Base-by-base conservation (phyloP, 2,888 invertebrate genomes). In the Eudemis profundana region DNA sequence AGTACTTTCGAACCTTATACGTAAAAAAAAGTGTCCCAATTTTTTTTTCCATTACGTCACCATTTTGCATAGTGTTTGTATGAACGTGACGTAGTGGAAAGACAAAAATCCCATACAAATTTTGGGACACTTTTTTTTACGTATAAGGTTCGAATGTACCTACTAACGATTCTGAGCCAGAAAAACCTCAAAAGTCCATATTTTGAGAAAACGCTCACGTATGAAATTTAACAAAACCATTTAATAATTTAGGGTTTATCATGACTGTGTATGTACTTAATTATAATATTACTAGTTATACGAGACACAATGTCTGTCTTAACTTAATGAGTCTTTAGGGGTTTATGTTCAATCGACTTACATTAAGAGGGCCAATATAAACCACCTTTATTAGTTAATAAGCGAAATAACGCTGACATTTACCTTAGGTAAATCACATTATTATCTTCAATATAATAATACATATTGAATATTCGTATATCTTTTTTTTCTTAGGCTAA, bases 371-470 rank as follows among this genome's bases (percentile, higher is more conserved):
- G 44, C 51, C 44, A 15, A 51, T 33, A 59, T 44, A 51, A 64
- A 65, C 51, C 65, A 75, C 74, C 72, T 79, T 83, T 79, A 83
- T 67, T 77, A 76, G 61, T 72, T 79, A 75, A 80, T 83, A 77
- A 81, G 74, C 67, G 61, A 60, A 68, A 71, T 76, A 74, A 83
- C 71, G 74, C 56, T 66, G 65, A 54, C 59, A 69, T 68, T 76
- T 73, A 77, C 66, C 67, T 67, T 19, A 49, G 19, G 3, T 21
- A 36, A 21, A 59, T 21, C n/a, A 21, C 40, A 27, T 46, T 65
- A 53, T 57, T 40, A 57, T 17, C 29, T 27, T 17, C 47, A 23
- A 47, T 27, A 61, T 29, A 17, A n/a, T 33, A 12, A 23, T 50
- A 49, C 14, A 14, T 40, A 10, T n/a, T 17, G 4, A 46, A 5